These are phyloP conservation scores for Poeciliopsis turrubarensis DNA, from an alignment of 2,113 vertebrate genomes.

Conservation along the genomic window DNA sequence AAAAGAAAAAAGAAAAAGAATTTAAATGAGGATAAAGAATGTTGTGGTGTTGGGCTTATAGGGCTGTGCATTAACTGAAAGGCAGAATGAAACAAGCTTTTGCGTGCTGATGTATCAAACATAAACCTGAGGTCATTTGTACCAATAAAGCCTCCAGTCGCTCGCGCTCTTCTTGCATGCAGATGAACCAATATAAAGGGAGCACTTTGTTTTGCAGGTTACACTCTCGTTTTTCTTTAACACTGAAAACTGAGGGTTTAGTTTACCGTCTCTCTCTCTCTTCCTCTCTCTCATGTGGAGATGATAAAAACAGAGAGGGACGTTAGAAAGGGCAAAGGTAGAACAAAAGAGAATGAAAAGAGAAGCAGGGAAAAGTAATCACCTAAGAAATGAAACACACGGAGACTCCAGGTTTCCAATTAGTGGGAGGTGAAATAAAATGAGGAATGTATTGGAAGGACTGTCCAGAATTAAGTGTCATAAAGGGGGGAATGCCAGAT, in stretches of 20 bases:
- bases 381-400: conserved; percentile 17
- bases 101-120: conserved; percentile 72
- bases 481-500: conserved; percentile 37
- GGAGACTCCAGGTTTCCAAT: conserved; percentile 56
- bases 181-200: conserved; percentile 65
- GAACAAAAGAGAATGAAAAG: conserved; percentile 30
- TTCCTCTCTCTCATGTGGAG: conserved; percentile 23
- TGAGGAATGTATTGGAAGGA: conserved; percentile 46
- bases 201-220: conserved; percentile 45
- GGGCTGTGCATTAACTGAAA: conserved; percentile 38
- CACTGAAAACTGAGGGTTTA: conserved; percentile 26
- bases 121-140: conserved; percentile 71
- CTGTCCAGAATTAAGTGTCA: conserved; percentile 51
- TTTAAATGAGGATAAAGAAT: conserved; percentile 45
- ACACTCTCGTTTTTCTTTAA: conserved; percentile 50
- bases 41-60: conserved; percentile 9
- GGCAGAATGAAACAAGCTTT: conserved; percentile 47
- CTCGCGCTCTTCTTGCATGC: conserved; percentile 48
- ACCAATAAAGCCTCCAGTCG: conserved; percentile 60
- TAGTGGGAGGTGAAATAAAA: conserved; percentile 61
- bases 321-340: conserved; percentile 8
- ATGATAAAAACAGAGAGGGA: conserved; percentile 16
- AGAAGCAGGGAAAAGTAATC: conserved; percentile 16
- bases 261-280: conserved; percentile 9
- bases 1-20: conserved; percentile 7